phyloP scores from a whole-genome alignment of 1,140 invertebrate genomes.

The Diprion similis region DNA sequence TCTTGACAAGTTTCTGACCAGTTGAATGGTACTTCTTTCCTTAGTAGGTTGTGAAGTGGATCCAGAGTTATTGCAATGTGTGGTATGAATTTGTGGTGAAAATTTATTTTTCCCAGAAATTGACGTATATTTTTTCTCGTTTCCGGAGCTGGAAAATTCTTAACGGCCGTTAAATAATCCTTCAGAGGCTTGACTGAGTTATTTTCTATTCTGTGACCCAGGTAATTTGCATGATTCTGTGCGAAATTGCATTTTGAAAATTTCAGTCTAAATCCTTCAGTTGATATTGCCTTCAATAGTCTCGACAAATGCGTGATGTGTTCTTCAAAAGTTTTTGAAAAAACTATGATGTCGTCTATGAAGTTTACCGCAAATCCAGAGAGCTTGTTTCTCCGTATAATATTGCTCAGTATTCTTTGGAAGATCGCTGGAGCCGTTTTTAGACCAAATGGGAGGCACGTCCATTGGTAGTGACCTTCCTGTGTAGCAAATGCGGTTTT shows the following conservation, averaged over 20 bases:
- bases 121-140: too few relatives aligned
- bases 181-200: constrained; percentile 35
- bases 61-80: constrained; percentile 36
- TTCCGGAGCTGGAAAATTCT: too few relatives aligned
- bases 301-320: constrained; percentile 31
- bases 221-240: constrained; percentile 40
- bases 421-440: constrained; percentile 23
- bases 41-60: constrained; percentile 31
- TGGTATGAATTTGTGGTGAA: too few relatives aligned
- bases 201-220: constrained; percentile 44
- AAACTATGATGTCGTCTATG: constrained; percentile 35
- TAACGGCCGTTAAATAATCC: constrained; percentile 7
- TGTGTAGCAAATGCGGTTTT: constrained; percentile 36
- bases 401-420: constrained; percentile 33
- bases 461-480: constrained; percentile 31
- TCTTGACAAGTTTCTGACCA: constrained; percentile 26
- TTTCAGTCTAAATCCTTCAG: constrained; percentile 41
- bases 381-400: constrained; percentile 39
- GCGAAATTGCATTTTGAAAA: constrained; percentile 33
- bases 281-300: constrained; percentile 33
- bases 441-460: constrained; percentile 31
- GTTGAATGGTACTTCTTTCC: constrained; percentile 16
- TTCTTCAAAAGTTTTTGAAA: constrained; percentile 30
- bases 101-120: too few relatives aligned
- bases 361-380: constrained; percentile 28